Evolutionary conservation across 1,140 invertebrate species (phyloP), one percentile per base, ranked within the genome.

Genomic region (Hestina assimilis): DNA sequence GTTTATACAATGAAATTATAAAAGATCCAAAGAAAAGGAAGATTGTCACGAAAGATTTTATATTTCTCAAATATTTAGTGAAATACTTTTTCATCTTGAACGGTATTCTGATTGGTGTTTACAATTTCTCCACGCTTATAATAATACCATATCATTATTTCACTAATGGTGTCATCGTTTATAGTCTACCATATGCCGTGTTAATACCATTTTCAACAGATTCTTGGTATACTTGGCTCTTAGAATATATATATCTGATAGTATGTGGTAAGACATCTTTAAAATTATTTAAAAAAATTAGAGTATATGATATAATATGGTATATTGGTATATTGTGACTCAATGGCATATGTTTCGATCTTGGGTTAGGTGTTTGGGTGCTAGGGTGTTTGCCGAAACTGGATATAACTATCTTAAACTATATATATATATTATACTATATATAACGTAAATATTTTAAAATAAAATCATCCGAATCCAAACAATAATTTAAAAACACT

Each of bases 31-130:
- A 43, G 9, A 78, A 79, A 46, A 55, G n/a, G 4, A 33, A 61
- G 1, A 26, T 71, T 6, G 56, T 78, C 0, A 66, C 45, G 15
- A 19, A 46, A 9, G 60, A 83, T 20, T 59, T 81, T 7, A 40
- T 61, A 7, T 53, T 73, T 23, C 24, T 81, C 0, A 76, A 71
- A 26, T 41, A 29, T 4, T 54, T 83, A 3, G 69, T 66, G 0
- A 79, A 79, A 31, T 76, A 75, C 59, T 83, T 78, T 35, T 75
- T 79, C 33, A 42, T 83, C 38, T 38, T 83, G 9, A 83, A 83
- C 24, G 51, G 31, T 9, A 47, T 72, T 12, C 61, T 83, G 2
- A 78, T 83, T 31, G 66, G 51, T 3, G 66, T 79, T 12, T 83
- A 83, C 41, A 83, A 80, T 50, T 83, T 81, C 69, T 75, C 72